Conservation (phyloP, 2,888 invertebrate species). For the Geophilus truncorum region DNA sequence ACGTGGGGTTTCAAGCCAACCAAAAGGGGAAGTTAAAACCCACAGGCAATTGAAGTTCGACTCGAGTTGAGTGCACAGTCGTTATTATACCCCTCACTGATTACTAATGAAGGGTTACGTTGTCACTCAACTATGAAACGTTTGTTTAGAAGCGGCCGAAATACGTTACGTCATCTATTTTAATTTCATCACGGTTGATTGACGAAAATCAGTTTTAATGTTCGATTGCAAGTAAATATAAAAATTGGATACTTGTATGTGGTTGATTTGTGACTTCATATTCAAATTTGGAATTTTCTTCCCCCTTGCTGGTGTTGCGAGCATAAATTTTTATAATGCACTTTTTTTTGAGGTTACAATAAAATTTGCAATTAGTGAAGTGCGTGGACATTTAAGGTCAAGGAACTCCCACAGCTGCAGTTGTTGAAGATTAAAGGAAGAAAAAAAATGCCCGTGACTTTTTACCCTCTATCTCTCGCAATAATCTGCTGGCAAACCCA, state of each 20-base stretch:
- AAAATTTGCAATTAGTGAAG: background rate
- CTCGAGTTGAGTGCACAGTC: background rate
- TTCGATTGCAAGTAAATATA: no score
- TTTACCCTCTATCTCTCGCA: conserved; percentile 12
- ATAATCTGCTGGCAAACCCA: background rate
- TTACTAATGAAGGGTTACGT: conserved; percentile 1
- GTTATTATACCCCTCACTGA: background rate
- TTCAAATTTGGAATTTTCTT: no score
- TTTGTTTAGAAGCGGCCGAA: background rate
- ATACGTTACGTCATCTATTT: background rate
- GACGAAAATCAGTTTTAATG: no score
- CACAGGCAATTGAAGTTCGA: conserved; percentile 1
- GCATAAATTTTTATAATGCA: background rate
- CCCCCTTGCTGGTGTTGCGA: no score
- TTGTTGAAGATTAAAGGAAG: background rate
- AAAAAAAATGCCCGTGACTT: conserved; percentile 1
- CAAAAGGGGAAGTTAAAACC: background rate
- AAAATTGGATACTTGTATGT: no score
- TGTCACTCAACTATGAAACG: background rate
- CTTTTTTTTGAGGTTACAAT: background rate
- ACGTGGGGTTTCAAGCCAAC: background rate
- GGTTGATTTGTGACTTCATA: no score
- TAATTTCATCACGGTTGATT: no score
- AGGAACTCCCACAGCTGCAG: conserved; percentile 15
- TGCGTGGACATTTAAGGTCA: conserved; percentile 9